Base-by-base conservation (phyloP, 2,113 vertebrate species). In the Melanerpes formicivorus region DNA sequence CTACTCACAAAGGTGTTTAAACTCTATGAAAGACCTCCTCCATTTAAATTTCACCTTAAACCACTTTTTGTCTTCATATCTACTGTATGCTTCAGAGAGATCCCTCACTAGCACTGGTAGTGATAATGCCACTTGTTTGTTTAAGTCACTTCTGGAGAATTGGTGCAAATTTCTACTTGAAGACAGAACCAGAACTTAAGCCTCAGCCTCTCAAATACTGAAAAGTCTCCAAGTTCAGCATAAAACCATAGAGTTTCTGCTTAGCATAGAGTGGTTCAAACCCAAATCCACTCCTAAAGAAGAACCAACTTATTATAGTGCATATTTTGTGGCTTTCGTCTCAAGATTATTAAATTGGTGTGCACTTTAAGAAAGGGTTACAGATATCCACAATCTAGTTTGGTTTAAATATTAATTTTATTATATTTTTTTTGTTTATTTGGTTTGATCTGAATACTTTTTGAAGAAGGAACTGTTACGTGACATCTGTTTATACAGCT, bases 101-200 rank as follows among this genome's bases (percentile, higher is more conserved):
- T 8, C 7, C 12, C 13, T 14, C 30, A 52, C 11, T 62, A 70
- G 9, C 6, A 18, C n/a, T 18, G 18, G 34, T 32, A 6, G 56
- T 63, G 29, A 56, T 34, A 40, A 10, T 26, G 48, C 29, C 50
- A 25, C 27, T 26, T 0, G 0, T 18, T 16, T 74, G 2, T 13
- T 86, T 59, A 52, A 6, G 17, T 14, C 22, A 60, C 21, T 27
- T 48, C 22, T 56, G 44, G 88, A 74, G 62, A 78, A 72, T 0
- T 52, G 48, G 25, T 66, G 10, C 14, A 64, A 83, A 74, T 32
- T 84, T 19, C 19, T 48, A 30, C 54, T 18, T 84, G 42, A 9
- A 56, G 42, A 48, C 1, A 1, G 27, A 84, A 56, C 5, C 27
- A 64, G 48, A 88, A 87, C 17, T 75, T 25, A 70, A 80, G 66